phyloP scores from a whole-genome alignment of 2,888 invertebrate genomes.

The Andrena bucephala region DNA sequence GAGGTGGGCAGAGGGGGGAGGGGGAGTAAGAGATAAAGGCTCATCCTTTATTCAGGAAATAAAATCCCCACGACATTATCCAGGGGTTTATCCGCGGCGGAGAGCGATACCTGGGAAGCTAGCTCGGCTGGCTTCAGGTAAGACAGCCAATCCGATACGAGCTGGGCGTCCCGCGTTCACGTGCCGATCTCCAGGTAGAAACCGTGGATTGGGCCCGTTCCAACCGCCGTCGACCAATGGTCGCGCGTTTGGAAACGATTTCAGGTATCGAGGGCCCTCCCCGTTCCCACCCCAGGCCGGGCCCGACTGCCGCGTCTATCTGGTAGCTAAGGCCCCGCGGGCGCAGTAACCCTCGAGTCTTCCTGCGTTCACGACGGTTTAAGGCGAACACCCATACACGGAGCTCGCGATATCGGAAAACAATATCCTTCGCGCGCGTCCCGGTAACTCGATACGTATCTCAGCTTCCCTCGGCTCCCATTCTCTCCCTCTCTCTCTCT shows the following conservation, averaged over 20 bases:
- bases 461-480: conserved; percentile 33
- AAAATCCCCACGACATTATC: conserved; percentile 74
- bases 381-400: conserved; percentile 78
- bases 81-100: conserved; percentile 58
- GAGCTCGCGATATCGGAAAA: conserved; percentile 79
- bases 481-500: conserved; percentile 22
- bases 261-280: conserved; percentile 74
- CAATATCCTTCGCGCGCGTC: conserved; percentile 72
- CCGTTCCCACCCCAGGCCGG: conserved; percentile 53
- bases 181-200: neutral
- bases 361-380: conserved; percentile 83
- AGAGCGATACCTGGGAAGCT: conserved; percentile 2
- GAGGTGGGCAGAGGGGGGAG: conserved; percentile 36
- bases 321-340: conserved; percentile 85
- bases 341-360: conserved; percentile 85
- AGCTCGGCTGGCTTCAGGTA: conserved; percentile 24
- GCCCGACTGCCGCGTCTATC: conserved; percentile 75
- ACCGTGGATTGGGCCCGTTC: conserved; percentile 58
- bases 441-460: conserved; percentile 73
- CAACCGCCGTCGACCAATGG: conserved; percentile 69
- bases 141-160: conserved; percentile 54
- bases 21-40: conserved; percentile 58
- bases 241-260: conserved; percentile 47
- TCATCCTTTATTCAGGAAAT: conserved; percentile 74
- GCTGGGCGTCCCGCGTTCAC: conserved; percentile 61